Conservation (phyloP, 2,888 invertebrate species). For the Nemoura dubitans region DNA sequence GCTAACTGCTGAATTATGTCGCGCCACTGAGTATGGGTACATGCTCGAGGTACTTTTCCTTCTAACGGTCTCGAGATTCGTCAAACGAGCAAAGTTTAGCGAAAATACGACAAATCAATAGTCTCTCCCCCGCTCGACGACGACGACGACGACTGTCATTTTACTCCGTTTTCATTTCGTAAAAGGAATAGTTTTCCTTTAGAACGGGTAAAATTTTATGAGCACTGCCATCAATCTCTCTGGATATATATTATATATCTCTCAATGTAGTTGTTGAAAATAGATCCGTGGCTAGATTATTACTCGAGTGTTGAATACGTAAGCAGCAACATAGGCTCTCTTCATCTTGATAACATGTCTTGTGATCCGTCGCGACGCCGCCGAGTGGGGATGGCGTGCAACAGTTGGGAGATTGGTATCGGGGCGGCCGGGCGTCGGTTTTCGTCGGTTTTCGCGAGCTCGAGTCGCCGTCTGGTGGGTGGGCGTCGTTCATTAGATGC, state of each 20-base stretch:
- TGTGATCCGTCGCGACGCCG: background rate
- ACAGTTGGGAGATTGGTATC: background rate
- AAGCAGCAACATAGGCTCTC: background rate
- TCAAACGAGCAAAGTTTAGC: background rate
- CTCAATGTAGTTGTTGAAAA: background rate
- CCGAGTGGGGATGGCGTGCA: background rate
- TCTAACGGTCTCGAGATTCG: too few species aligned
- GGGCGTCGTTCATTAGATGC: background rate
- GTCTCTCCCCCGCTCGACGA: background rate
- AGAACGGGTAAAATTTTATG: background rate
- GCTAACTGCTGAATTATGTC: background rate
- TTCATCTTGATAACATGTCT: background rate
- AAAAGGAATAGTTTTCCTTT: background rate
- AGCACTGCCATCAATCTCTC: background rate
- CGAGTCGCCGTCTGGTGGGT: too few species aligned
- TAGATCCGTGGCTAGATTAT: background rate
- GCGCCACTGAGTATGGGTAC: background rate
- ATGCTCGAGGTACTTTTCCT: background rate
- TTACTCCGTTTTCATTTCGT: conserved; percentile 7
- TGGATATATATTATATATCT: background rate
- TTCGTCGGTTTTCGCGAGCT: too few species aligned
- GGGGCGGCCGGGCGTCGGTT: background rate
- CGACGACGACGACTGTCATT: conserved; percentile 12
- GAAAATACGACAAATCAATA: conserved; percentile 12
- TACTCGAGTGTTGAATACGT: background rate